phyloP scores from a whole-genome alignment of 2,797 vertebrate genomes.

The Neopelma chrysocephalum region DNA sequence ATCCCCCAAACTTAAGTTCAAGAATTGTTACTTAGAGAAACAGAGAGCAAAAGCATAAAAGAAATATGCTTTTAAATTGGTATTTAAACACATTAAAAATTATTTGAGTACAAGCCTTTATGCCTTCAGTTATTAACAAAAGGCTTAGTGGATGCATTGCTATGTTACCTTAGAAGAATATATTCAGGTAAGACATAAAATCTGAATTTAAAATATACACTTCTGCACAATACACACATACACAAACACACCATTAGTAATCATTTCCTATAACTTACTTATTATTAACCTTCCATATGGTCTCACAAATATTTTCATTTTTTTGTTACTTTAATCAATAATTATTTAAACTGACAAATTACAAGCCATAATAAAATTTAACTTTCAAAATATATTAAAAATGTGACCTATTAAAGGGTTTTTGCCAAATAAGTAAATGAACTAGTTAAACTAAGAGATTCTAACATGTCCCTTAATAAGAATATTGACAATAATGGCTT shows the following conservation, averaged over 20 bases:
- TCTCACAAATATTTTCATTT: not conserved
- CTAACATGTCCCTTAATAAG: not conserved
- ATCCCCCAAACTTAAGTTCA: not conserved
- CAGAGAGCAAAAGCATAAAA: not conserved
- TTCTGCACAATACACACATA: not conserved
- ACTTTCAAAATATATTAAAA: not conserved
- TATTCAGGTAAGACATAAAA: not conserved
- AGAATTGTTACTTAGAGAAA: not conserved
- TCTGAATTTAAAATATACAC: not conserved
- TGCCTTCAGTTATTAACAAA: not conserved
- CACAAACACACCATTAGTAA: not conserved
- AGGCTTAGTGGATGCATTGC: not conserved
- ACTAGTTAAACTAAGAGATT: not conserved
- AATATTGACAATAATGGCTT: not conserved
- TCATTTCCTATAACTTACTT: not conserved
- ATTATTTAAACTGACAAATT: not conserved
- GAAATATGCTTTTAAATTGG: not conserved
- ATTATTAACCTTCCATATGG: not conserved
- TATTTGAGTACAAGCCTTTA: not conserved
- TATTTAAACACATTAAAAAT: not conserved
- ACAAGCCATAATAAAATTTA: not conserved
- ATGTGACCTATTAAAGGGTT: not conserved
- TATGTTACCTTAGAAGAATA: not conserved
- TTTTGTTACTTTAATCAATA: not conserved
- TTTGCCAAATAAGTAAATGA: not conserved